phyloP scores from a whole-genome alignment of 2,888 invertebrate species.

The Lobophora halterata region DNA sequence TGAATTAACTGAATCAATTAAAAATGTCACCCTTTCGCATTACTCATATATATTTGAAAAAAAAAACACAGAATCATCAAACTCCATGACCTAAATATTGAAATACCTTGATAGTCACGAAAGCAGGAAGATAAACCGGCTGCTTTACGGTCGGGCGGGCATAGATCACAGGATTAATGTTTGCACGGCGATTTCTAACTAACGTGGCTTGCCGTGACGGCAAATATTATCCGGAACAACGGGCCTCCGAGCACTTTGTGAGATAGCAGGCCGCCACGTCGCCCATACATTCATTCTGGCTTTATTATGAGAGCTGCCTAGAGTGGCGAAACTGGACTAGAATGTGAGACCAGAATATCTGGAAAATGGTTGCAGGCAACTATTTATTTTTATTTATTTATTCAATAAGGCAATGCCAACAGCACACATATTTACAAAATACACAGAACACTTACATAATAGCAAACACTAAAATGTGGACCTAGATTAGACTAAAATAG shows the following conservation, averaged over 20 bases:
- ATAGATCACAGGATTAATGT: constrained; percentile 45
- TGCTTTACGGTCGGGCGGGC: constrained; percentile 26
- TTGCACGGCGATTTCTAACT: constrained; percentile 37
- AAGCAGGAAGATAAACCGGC: constrained; percentile 27
- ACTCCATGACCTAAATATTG: constrained; percentile 16
- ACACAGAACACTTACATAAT: no score
- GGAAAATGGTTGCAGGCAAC: no score
- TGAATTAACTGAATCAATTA: no score
- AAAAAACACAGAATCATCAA: constrained; percentile 4
- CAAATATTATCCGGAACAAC: constrained; percentile 33
- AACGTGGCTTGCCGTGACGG: constrained; percentile 28
- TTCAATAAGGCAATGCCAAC: no score
- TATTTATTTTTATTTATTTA: no score
- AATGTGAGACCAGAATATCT: constrained; percentile 4
- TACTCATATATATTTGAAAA: no score
- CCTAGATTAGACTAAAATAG: no score
- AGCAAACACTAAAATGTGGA: no score
- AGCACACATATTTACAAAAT: no score
- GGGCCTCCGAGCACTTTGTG: constrained; percentile 26
- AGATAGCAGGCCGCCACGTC: constrained; percentile 20
- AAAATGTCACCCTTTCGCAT: no score
- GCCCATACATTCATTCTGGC: constrained; percentile 20
- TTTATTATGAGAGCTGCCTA: constrained; percentile 23
- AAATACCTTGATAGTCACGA: constrained; percentile 21
- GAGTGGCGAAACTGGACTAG: constrained; percentile 6